These are phyloP conservation scores for Colletes collaris DNA, from an alignment of 2,888 invertebrate species.

Conservation along the genomic window DNA sequence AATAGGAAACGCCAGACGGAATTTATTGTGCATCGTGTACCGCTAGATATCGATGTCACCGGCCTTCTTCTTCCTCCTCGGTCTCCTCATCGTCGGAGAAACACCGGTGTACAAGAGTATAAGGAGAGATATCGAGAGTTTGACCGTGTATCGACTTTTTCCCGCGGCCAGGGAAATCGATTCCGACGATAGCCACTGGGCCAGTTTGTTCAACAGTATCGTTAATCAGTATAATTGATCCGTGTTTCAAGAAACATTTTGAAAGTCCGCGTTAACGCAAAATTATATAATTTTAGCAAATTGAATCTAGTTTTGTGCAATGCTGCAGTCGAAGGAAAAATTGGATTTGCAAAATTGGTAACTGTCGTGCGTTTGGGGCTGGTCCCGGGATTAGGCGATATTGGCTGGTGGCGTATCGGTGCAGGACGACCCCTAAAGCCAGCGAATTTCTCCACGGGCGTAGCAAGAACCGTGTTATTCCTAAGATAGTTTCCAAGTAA, in stretches of 20 bases:
- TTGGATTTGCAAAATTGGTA: conserved; percentile 15
- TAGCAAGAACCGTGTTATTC: conserved; percentile 59
- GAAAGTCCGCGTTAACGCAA: too few relatives aligned
- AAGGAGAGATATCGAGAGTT: conserved; percentile 51
- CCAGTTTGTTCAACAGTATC: too few relatives aligned
- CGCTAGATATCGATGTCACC: conserved; percentile 54
- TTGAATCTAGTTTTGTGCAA: too few relatives aligned
- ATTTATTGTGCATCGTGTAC: conserved; percentile 56
- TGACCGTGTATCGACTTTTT: conserved; percentile 14
- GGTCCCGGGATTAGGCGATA: conserved; percentile 28
- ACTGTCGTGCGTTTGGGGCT: not conserved
- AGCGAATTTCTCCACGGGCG: conserved; percentile 42
- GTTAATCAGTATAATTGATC: too few relatives aligned
- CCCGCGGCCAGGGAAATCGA: conserved; percentile 25
- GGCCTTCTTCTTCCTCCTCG: not conserved
- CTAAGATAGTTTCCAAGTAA: conserved; percentile 75
- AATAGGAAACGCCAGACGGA: conserved; percentile 64
- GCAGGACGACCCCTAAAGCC: not conserved
- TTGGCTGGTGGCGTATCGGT: conserved; percentile 34
- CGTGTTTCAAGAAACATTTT: too few relatives aligned
- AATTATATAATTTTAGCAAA: too few relatives aligned
- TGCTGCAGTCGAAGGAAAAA: too few relatives aligned
- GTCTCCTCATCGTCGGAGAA: not conserved
- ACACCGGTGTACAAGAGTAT: conserved; percentile 14
- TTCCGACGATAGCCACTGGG: not conserved